A percentile compares a stretch with the other conserved stretches of the same genome.
phyloP scores from a whole-genome alignment of 2,888 invertebrate species.

The Acanthococcus lagerstroemiae region DNA sequence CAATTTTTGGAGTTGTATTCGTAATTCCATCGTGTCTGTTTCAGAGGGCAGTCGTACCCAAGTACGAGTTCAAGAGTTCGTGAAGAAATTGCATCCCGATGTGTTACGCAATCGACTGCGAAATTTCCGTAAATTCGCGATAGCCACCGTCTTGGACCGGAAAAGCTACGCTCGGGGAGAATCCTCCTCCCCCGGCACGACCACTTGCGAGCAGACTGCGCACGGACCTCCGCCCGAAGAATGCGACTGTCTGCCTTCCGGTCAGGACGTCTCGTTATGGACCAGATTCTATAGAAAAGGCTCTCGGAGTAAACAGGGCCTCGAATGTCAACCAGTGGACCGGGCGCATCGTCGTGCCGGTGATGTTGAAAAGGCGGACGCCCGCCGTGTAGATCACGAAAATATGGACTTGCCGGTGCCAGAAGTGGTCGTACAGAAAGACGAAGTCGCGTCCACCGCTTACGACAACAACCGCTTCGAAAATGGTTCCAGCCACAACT shows the following conservation, averaged over 20 bases:
- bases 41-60: slow-evolving; percentile 5
- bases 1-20: too few relatives aligned
- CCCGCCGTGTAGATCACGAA: too few relatives aligned
- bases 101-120: slow-evolving; percentile 2
- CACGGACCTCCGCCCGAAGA: too few relatives aligned
- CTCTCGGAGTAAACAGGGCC: too few relatives aligned
- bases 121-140: slow-evolving; percentile 15
- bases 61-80: slow-evolving; percentile 40
- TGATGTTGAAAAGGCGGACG: too few relatives aligned
- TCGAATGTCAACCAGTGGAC: too few relatives aligned
- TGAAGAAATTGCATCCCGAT: slow-evolving; percentile 26
- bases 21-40: background rate
- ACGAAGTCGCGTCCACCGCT: background rate
- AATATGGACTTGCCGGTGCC: slow-evolving; percentile 1
- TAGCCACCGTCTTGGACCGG: background rate
- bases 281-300: too few relatives aligned
- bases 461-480: background rate
- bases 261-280: too few relatives aligned
- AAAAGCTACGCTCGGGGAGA: background rate
- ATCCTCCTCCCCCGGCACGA: background rate
- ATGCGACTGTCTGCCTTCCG: too few relatives aligned
- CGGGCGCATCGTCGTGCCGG: too few relatives aligned
- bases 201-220: background rate
- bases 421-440: background rate
- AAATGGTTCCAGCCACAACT: background rate